A percentile compares a stretch with the other conserved stretches of the same genome.
phyloP scores from a whole-genome alignment of 2,888 invertebrate species.

The Brachylomia viminalis region DNA sequence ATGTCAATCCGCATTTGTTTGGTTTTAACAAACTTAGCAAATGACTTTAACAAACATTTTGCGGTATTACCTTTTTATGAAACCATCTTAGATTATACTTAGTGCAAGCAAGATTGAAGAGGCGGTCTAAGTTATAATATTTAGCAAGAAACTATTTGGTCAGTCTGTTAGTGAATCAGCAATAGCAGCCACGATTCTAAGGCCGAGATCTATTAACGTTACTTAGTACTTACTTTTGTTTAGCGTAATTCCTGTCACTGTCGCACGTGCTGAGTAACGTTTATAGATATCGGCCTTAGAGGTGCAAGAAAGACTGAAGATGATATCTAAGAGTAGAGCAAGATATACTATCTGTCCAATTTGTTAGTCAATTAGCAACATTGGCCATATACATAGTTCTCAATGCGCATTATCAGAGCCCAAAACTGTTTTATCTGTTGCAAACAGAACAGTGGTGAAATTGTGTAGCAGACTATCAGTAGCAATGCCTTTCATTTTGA shows the following conservation, averaged over 20 bases:
- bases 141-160: neutral
- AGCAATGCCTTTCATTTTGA: too few species aligned
- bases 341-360: neutral
- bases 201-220: neutral
- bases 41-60: neutral
- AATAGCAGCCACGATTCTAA: neutral
- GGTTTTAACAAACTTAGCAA: neutral
- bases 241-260: neutral
- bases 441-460: too few species aligned
- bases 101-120: neutral
- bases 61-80: neutral
- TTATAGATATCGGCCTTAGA: neutral
- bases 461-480: too few species aligned
- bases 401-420: neutral
- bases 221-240: neutral
- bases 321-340: neutral
- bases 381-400: neutral
- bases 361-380: neutral
- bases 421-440: neutral
- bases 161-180: neutral
- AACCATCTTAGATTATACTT: neutral
- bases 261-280: neutral
- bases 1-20: constrained; percentile 25
- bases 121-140: too few species aligned
- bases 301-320: neutral